phyloP scores from a whole-genome alignment of 2,888 invertebrate genomes.

The Saturnia pavonia region DNA sequence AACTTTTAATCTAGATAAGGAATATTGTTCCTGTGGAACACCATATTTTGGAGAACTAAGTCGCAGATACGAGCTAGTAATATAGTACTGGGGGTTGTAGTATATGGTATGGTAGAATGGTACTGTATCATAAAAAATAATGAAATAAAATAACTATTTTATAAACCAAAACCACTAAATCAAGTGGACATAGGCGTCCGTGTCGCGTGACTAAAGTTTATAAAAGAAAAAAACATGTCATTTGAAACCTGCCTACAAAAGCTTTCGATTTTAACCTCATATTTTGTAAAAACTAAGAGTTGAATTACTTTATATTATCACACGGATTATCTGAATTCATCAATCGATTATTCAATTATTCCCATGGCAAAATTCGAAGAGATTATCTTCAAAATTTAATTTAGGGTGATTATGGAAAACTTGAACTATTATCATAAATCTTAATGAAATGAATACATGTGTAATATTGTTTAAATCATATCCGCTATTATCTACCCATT shows the following conservation, averaged over 20 bases:
- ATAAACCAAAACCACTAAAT: background rate
- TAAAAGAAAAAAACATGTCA: slow-evolving; percentile 11
- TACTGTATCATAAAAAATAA: background rate
- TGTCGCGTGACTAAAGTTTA: slow-evolving; percentile 3
- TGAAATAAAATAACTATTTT: background rate
- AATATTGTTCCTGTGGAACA: too few relatives aligned
- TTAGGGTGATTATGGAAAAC: background rate
- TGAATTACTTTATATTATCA: background rate
- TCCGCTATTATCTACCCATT: too few relatives aligned
- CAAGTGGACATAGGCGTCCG: slow-evolving; percentile 5
- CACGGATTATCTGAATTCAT: background rate
- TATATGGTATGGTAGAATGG: background rate
- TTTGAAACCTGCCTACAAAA: background rate
- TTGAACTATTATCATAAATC: background rate
- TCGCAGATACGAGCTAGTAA: too few relatives aligned
- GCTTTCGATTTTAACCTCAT: slow-evolving; percentile 8
- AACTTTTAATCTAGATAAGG: too few relatives aligned
- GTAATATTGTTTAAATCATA: too few relatives aligned
- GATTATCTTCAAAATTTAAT: background rate
- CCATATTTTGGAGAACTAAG: too few relatives aligned
- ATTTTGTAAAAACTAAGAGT: background rate
- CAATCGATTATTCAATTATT: background rate
- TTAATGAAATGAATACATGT: too few relatives aligned
- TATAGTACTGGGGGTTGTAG: too few relatives aligned
- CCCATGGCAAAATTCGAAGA: background rate